Evolutionary conservation across 1,140 invertebrate genomes (phyloP), one percentile per base, ranked within the genome.

Genomic region (Sycobia sp.): DNA sequence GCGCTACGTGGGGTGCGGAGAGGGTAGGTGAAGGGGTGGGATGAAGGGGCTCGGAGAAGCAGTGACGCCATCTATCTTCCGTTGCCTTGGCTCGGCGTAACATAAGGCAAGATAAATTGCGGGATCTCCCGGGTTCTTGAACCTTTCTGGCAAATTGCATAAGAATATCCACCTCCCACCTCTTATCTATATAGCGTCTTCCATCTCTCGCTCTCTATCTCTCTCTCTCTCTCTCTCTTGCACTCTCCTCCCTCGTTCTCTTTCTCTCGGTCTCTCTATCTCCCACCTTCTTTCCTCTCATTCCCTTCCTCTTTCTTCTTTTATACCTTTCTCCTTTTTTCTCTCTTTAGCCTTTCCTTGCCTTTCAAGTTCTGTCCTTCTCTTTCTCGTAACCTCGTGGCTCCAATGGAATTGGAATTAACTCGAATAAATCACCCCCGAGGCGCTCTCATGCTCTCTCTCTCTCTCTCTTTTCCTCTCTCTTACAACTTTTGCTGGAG

Each of bases 61-160:
- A 81, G 79, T 82, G 78, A 82, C 80, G 80, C 80, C 77, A 82
- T 82, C 80, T 82, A 82, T 82, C 80, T 82, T 82, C 71, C 80
- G 79, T 79, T 79, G 79, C 80, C 79, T 81, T 81, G 78, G 79
- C 79, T 81, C 78, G 76, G 80, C 76, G 80, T 82, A 82, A 82
- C 79, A 82, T 82, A 82, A 82, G 80, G 80, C 79, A 82, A 82
- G 80, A 82, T 82, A 82, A 82, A 82, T 82, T 81, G 79, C 79
- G 79, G 80, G 79, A 81, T 82, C 80, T 81, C 78, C 76, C 74
- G 75, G 80, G 79, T 82, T 82, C 80, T 82, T 82, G 79, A 82
- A 82, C 80, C 79, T 82, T 82, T 82, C 80, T 81, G 80, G 80
- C 80, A 82, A 82, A 82, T 82, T 82, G 80, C 80, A 82, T 82